Evolutionary conservation across 2,888 invertebrate genomes (phyloP).

Genomic region (Pardosa pseudoannulata): DNA sequence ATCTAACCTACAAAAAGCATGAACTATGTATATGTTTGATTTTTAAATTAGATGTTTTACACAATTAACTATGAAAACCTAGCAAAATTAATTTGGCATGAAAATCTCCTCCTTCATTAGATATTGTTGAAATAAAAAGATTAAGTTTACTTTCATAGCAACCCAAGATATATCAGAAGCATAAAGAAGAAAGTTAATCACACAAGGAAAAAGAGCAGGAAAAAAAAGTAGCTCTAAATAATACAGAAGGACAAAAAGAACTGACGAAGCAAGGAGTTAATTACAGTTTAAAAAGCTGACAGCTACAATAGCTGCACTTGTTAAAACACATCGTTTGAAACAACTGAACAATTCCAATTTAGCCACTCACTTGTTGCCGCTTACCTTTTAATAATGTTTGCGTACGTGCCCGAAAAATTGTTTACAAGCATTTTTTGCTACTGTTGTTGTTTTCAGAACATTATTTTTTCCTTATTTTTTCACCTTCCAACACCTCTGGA

Average conservation of each 20-base stretch:
- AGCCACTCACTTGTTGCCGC: slow-evolving; percentile 36
- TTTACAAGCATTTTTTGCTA: slow-evolving; percentile 8
- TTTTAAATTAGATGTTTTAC: no score
- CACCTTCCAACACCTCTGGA: background rate
- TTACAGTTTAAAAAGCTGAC: slow-evolving; percentile 31
- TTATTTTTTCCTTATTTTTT: background rate
- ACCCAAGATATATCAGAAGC: no score
- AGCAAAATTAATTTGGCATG: no score
- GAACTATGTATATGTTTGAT: no score
- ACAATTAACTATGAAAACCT: no score
- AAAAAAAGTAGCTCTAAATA: no score
- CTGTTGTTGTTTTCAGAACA: background rate
- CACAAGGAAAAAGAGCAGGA: background rate
- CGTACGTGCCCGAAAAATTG: slow-evolving; percentile 35
- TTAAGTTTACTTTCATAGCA: no score
- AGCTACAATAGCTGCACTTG: slow-evolving; percentile 8
- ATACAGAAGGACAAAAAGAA: background rate
- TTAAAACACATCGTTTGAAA: slow-evolving; percentile 18
- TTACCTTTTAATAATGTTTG: slow-evolving; percentile 18
- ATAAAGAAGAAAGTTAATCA: no score
- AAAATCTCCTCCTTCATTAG: no score
- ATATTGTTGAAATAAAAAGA: no score
- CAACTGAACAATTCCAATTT: slow-evolving; percentile 28
- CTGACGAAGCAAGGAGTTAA: slow-evolving; percentile 12
- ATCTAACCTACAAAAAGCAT: no score